Conservation (phyloP, 2,888 invertebrate genomes). For the Meganola albula region DNA sequence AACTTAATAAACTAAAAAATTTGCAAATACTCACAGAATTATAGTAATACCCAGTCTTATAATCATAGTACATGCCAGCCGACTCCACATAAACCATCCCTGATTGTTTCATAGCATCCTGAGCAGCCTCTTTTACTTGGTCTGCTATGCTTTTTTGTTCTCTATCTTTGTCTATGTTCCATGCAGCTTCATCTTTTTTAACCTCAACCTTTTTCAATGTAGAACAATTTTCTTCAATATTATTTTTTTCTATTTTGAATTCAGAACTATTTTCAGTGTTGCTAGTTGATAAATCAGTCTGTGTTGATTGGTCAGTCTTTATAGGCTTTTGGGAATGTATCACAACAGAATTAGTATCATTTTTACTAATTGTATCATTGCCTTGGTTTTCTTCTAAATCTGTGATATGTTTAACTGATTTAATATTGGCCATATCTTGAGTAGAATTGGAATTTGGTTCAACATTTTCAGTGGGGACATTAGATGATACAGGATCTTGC, state of each 20-base stretch:
- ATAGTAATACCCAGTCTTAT: slow-evolving; percentile 92
- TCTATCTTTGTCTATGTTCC: slow-evolving; percentile 38
- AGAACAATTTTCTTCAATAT: not conserved
- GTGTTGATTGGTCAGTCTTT: slow-evolving; percentile 27
- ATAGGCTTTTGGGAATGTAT: too few species aligned
- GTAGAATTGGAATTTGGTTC: slow-evolving; percentile 1
- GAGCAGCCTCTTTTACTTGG: slow-evolving; percentile 87
- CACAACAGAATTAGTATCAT: too few species aligned
- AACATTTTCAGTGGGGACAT: slow-evolving; percentile 11
- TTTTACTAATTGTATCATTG: too few species aligned
- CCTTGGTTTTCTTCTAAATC: too few species aligned
- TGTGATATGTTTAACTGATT: too few species aligned
- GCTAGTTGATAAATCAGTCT: slow-evolving; percentile 29
- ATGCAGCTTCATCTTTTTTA: slow-evolving; percentile 29
- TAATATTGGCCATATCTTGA: too few species aligned
- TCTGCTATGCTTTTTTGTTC: slow-evolving; percentile 79
- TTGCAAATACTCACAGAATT: slow-evolving; percentile 90
- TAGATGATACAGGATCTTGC: slow-evolving; percentile 7
- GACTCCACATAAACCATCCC: slow-evolving; percentile 92
- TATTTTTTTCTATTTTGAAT: slow-evolving; percentile 2
- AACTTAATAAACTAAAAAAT: slow-evolving; percentile 30
- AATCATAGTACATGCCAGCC: slow-evolving; percentile 92
- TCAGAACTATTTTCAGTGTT: not conserved
- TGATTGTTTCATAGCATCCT: slow-evolving; percentile 83
- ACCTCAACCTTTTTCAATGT: not conserved